Evolutionary conservation across 2,888 invertebrate species (phyloP).

Genomic region (Lycaena phlaeas): DNA sequence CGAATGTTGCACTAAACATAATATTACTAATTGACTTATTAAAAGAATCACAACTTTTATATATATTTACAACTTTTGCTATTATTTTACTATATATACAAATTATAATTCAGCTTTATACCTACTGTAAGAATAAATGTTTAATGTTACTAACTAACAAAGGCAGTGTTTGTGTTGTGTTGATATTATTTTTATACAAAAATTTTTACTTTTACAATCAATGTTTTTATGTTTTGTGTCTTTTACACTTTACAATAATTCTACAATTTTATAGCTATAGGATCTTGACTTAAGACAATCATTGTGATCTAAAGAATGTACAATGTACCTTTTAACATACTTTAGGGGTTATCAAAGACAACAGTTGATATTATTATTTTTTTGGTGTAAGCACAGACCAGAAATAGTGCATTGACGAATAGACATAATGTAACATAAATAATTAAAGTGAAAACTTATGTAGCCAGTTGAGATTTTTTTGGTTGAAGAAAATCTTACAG

Average conservation of each 20-base stretch:
- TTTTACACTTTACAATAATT: conserved; percentile 1
- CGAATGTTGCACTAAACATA: background rate
- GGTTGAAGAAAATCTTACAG: too few species aligned
- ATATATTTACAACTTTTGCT: background rate
- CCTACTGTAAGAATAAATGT: conserved; percentile 18
- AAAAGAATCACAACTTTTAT: background rate
- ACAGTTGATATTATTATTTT: too few species aligned
- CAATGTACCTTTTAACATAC: too few species aligned
- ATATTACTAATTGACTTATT: background rate
- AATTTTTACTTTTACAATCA: conserved; percentile 1
- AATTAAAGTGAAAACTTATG: too few species aligned
- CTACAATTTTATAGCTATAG: background rate
- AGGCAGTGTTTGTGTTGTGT: conserved; percentile 12
- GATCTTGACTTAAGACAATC: background rate
- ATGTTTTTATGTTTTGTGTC: conserved; percentile 3
- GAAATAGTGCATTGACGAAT: too few species aligned
- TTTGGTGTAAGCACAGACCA: too few species aligned
- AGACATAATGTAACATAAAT: too few species aligned
- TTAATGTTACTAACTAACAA: conserved; percentile 9
- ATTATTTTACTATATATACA: too few species aligned
- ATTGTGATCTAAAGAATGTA: background rate
- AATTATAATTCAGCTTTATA: too few species aligned
- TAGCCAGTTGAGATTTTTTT: too few species aligned
- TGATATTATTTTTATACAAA: background rate
- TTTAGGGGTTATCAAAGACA: too few species aligned